Percentiles rank a stretch among this genome's conserved stretches.
These are phyloP conservation scores for Drosophila colorata DNA, from an alignment of 2,888 invertebrate genomes.

Conservation along the genomic window DNA sequence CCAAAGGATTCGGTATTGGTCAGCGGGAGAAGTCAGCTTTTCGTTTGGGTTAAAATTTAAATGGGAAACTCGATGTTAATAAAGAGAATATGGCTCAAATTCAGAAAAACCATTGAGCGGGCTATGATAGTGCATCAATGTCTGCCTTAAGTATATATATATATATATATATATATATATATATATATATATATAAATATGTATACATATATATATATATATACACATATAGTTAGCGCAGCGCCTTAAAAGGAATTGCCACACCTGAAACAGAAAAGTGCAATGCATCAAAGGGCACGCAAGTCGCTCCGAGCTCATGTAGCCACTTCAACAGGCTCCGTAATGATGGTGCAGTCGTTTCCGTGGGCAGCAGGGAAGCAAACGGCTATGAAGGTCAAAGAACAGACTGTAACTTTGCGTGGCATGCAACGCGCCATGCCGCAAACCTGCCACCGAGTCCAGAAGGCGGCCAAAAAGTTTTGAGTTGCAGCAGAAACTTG, in stretches of 20 bases:
- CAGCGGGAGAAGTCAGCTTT: constrained; percentile 12
- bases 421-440: constrained; percentile 39
- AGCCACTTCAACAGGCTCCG: constrained; percentile 51
- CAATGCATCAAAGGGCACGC: constrained; percentile 48
- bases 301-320: constrained; percentile 37
- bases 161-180: neutral
- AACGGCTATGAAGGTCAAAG: constrained; percentile 44
- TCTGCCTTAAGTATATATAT: neutral
- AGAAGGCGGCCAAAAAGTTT: constrained; percentile 41
- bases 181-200: neutral
- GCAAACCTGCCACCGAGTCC: constrained; percentile 22
- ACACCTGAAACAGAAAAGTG: constrained; percentile 45
- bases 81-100: constrained; percentile 9
- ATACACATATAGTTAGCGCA: neutral
- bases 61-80: constrained; percentile 26
- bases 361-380: neutral
- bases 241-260: constrained; percentile 55
- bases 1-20: constrained; percentile 44
- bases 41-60: constrained; percentile 37
- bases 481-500: constrained; percentile 40
- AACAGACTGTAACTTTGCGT: constrained; percentile 16
- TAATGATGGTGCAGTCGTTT: constrained; percentile 41
- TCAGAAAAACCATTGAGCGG: constrained; percentile 10
- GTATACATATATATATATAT: neutral
- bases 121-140: constrained; percentile 1